phyloP scores from a whole-genome alignment of 2,113 vertebrate species.

The Leptodactylus fuscus region DNA sequence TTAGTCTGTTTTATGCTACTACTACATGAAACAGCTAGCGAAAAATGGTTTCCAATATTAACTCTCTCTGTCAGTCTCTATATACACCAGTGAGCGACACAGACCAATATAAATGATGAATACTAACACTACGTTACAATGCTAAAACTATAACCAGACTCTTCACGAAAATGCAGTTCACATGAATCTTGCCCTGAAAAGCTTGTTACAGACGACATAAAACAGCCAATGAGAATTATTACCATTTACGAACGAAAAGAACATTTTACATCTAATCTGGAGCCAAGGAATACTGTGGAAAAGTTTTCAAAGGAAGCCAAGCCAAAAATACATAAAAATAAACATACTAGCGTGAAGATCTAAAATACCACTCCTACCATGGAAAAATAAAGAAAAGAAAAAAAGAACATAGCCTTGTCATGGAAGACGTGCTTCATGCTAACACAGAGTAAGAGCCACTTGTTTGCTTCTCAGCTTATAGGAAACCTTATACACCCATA shows the following conservation, averaged over 20 bases:
- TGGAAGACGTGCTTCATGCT: neutral
- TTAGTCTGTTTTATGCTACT: too few species aligned
- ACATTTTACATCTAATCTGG: slow-evolving; percentile 6
- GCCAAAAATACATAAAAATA: slow-evolving; percentile 43
- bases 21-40: too few species aligned
- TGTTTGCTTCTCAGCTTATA: too few species aligned
- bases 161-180: neutral
- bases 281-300: slow-evolving; percentile 21
- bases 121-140: neutral
- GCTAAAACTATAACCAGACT: neutral
- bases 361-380: slow-evolving; percentile 2
- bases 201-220: neutral
- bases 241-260: neutral
- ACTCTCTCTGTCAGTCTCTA: neutral
- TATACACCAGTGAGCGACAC: neutral
- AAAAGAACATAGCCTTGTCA: neutral
- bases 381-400: neutral
- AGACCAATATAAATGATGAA: too few species aligned
- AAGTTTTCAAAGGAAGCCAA: neutral
- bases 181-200: neutral
- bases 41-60: neutral
- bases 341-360: slow-evolving; percentile 16
- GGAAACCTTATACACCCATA: too few species aligned
- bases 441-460: neutral
- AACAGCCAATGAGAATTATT: neutral